phyloP scores from a whole-genome alignment of 2,113 vertebrate species.

The Excalfactoria chinensis region DNA sequence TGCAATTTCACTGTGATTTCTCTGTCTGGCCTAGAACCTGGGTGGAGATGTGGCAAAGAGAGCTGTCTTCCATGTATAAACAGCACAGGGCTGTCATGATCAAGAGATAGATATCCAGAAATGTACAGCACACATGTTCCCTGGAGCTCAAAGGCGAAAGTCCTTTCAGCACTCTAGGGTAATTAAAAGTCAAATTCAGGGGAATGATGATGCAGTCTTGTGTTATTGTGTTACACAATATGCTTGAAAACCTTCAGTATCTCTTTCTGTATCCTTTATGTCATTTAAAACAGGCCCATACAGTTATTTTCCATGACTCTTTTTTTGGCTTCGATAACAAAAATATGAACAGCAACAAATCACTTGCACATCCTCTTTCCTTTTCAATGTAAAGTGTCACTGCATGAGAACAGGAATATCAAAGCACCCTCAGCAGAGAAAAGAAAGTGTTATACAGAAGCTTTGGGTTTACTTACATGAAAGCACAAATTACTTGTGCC shows the following conservation, averaged over 20 bases:
- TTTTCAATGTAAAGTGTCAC: neutral
- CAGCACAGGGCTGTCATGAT: neutral
- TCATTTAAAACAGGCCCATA: neutral
- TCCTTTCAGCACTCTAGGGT: neutral
- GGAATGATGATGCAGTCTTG: neutral
- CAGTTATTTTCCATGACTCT: neutral
- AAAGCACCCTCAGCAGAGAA: neutral
- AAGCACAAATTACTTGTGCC: slow-evolving; percentile 7
- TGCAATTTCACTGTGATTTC: neutral
- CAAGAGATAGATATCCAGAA: neutral
- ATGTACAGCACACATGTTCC: neutral
- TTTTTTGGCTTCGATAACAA: neutral
- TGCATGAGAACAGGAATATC: neutral
- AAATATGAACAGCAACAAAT: neutral
- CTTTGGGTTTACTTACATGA: neutral
- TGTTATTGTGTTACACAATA: neutral
- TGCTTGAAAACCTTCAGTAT: neutral
- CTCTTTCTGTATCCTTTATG: neutral
- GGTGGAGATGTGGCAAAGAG: neutral
- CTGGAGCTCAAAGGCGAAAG: neutral
- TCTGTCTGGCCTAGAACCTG: neutral
- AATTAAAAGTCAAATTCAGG: neutral
- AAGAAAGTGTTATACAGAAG: neutral
- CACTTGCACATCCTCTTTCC: neutral
- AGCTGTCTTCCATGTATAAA: neutral